Base-by-base conservation (phyloP, 2,113 vertebrate species). In the Gasterosteus aculeatus region DNA sequence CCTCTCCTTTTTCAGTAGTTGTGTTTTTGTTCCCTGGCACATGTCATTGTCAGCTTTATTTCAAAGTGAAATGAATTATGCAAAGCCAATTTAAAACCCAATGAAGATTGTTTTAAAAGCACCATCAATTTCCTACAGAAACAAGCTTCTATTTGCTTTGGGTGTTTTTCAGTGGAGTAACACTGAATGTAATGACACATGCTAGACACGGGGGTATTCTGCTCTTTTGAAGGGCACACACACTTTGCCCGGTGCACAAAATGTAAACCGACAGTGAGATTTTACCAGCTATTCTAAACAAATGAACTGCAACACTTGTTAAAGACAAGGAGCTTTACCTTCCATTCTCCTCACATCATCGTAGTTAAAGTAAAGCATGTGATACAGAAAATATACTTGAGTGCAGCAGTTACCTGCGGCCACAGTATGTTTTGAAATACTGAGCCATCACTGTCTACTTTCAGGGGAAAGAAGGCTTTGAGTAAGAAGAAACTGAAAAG, bases 401-500 rank as follows among this genome's bases (percentile, higher is more conserved):
- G 1, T 72, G 41, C 33, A 15, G 49, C 6, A 7, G 0, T 56
- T 41, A 3, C 56, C 14, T 11, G 54, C 39, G 8, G 2, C n/a
- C 51, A 10, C 15, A 4, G 7, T 56, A 39, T 73, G 14, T 76
- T 68, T 78, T 77, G n/a, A n/a, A 75, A 12, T 49, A 53, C 61
- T 82, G 49, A 75, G 10, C 19, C 1, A 71, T 71, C 3, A 16
- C 35, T 75, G 10, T 85, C 8, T 54, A 49, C 57, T 93, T 96
- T 89, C 92, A 98, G 97, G 90, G 97, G 95, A 87, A 99, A 99
- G 93, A 99, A 98, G 93, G 93, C 96, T 86, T 95, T 98, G 92
- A 98, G 95, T 93, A 99, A 99, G 95, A 99, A 99, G 94, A 99
- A 99, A 82, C 93, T 99, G 83, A 99, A 99, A 95, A 95, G 97